Conservation (phyloP, 2,888 invertebrate species). For the Tinea pellionella region DNA sequence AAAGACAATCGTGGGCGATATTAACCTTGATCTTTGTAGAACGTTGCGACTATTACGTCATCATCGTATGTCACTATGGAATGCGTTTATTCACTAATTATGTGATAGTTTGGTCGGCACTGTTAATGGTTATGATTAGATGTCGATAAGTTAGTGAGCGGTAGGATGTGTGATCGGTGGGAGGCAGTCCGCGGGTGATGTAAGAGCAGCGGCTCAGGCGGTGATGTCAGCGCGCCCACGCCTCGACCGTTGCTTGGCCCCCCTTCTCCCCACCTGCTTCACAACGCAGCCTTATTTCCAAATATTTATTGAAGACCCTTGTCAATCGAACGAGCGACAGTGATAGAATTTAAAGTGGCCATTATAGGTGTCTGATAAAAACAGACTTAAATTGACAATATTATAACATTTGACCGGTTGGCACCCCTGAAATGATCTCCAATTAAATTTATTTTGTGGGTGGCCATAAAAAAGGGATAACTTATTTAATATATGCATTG, state of each 20-base stretch:
- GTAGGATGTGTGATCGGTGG: constrained; percentile 18
- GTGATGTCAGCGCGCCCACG: constrained; percentile 66
- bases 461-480: background rate
- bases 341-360: background rate
- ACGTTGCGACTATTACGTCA: background rate
- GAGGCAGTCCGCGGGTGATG: constrained; percentile 52
- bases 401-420: background rate
- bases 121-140: constrained; percentile 22
- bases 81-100: background rate
- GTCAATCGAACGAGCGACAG: background rate
- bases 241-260: constrained; percentile 29
- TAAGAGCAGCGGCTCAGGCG: constrained; percentile 61
- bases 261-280: constrained; percentile 23
- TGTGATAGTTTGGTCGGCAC: constrained; percentile 16
- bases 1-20: constrained; percentile 36
- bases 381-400: background rate
- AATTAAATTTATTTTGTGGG: background rate
- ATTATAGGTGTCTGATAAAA: background rate
- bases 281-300: constrained; percentile 29
- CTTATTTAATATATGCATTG: background rate
- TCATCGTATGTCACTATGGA: background rate
- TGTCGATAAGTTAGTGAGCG: constrained; percentile 29
- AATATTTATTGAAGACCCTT: background rate
- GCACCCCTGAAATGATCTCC: background rate
- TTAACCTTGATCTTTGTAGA: constrained; percentile 37